phyloP scores from a whole-genome alignment of 1,140 invertebrate species.

The Meloidogyne exigua region DNA sequence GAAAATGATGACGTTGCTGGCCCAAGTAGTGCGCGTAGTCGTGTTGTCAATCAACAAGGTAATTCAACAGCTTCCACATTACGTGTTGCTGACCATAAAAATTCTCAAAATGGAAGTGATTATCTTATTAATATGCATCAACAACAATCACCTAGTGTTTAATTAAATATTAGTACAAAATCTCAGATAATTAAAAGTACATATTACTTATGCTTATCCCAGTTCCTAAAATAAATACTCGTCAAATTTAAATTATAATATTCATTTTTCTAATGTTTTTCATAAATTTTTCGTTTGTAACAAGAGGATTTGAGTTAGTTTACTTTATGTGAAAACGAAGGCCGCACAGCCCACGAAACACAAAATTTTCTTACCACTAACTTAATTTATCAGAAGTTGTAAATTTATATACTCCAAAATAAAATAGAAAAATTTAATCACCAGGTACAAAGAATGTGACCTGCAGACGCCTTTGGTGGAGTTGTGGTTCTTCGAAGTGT shows the following conservation, averaged over 20 bases:
- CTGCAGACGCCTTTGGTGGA: too few relatives aligned
- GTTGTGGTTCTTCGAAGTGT: too few relatives aligned
- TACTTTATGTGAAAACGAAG: too few relatives aligned
- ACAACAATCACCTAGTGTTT: neutral
- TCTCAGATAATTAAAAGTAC: neutral
- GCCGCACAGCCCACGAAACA: too few relatives aligned
- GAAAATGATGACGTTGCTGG: slow-evolving; percentile 9
- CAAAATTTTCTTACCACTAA: too few relatives aligned
- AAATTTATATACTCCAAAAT: too few relatives aligned
- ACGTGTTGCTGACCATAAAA: neutral
- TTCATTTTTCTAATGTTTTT: neutral
- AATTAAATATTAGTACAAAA: neutral
- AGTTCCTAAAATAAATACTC: neutral
- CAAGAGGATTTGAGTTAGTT: too few relatives aligned
- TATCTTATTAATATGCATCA: neutral
- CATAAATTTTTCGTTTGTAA: too few relatives aligned
- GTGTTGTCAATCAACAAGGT: neutral
- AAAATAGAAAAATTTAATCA: too few relatives aligned
- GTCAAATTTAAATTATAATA: slow-evolving; percentile 1
- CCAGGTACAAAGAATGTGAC: too few relatives aligned
- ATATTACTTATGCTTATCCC: neutral
- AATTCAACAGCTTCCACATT: neutral
- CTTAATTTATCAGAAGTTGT: too few relatives aligned
- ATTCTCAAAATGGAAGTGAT: neutral
- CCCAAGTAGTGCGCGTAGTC: neutral